Conservation (phyloP, 2,797 vertebrate species). For the Pipistrellus kuhlii region DNA sequence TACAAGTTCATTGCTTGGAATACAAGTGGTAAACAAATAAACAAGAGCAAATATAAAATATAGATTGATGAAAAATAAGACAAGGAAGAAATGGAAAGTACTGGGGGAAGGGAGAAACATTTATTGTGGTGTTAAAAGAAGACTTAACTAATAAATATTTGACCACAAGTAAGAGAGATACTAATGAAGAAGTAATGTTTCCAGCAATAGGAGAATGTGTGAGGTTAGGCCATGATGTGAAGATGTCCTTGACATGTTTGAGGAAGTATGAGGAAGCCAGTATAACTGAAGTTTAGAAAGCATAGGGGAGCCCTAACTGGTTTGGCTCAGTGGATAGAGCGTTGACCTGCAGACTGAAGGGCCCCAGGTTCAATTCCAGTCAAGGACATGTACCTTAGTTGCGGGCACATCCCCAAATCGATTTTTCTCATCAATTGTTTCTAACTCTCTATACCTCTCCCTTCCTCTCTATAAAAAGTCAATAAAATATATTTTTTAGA, state of each 20-base stretch:
- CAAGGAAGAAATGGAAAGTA: background rate
- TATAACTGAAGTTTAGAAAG: background rate
- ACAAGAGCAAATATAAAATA: background rate
- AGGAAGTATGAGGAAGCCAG: background rate
- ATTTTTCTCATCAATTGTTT: too few species aligned
- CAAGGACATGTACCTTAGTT: too few species aligned
- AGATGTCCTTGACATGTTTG: background rate
- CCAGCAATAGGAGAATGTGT: background rate
- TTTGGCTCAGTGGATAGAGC: too few species aligned
- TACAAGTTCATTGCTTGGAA: background rate
- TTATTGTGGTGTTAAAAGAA: background rate
- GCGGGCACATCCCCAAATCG: too few species aligned
- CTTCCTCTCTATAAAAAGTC: too few species aligned
- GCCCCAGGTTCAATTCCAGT: too few species aligned
- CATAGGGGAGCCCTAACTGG: background rate
- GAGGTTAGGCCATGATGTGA: background rate
- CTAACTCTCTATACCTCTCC: too few species aligned
- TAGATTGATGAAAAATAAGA: background rate
- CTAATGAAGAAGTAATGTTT: background rate
- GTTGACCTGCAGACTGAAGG: too few species aligned
- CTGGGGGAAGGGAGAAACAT: fast-evolving
- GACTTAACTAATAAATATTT: background rate
- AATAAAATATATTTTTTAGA: too few species aligned
- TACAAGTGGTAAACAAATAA: background rate
- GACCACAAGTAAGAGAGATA: background rate